Evolutionary conservation across 2,888 invertebrate species (phyloP), one percentile per base, ranked within the genome.

Genomic region (Lordiphosa fenestrarum): DNA sequence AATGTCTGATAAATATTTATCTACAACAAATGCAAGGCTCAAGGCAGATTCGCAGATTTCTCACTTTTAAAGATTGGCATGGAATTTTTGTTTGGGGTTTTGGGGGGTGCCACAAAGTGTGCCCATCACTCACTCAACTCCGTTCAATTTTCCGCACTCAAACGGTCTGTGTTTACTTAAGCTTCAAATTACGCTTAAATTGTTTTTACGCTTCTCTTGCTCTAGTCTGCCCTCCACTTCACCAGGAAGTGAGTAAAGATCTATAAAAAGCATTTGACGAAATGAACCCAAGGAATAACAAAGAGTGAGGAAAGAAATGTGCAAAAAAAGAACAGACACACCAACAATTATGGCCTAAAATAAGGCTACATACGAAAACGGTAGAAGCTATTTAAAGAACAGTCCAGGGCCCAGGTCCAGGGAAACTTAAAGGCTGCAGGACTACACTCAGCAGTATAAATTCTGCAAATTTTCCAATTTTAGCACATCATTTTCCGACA

Each of bases 131-230:
- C 30, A 44, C 44, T 35, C 47, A 47, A 47, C 35, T 33, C 47
- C 36, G 33, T 47, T 47, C 36, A 35, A 47, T 36, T 47, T 36
- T 4, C 52, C 56, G n/a, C 30, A 37, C 48, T 36, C 25, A 35
- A 39, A 35, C 44, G 53, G 44, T 62, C 65, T 41, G 62, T 63
- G 84, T 81, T 81, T 84, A 67, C 74, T 77, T 62, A 67, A 73
- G 71, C 78, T 74, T 81, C 66, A 71, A 84, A 78, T 81, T 84
- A 69, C 78, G 69, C 71, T 71, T 62, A 82, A 78, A 84, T 81
- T 81, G 82, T 81, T 78, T 77, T 84, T 71, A 76, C 56, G 73
- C 63, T 55, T 56, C 70, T 65, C 30, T 30, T 30, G 10, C 30
- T 30, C 9, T 10, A 10, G 30, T 10, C 10, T 42, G n/a, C 30